phyloP scores from a whole-genome alignment of 2,797 vertebrate species.

The Pseudochirops cupreus region DNA sequence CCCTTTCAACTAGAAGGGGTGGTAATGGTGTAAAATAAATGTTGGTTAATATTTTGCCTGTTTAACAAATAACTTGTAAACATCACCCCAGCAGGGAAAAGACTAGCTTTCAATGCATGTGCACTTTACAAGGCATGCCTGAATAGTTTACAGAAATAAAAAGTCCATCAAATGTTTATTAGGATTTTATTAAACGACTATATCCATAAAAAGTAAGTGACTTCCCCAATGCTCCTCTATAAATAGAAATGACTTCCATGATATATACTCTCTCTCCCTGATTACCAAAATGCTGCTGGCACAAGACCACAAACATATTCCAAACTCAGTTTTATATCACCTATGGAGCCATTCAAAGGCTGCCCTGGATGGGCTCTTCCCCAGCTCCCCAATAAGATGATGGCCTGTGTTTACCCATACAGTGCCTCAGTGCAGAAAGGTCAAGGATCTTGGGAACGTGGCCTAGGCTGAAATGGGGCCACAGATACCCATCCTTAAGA shows the following conservation, averaged over 20 bases:
- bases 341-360: neutral
- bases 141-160: slow-evolving; percentile 65
- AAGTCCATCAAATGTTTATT: slow-evolving; percentile 75
- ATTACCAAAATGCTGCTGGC: slow-evolving; percentile 45
- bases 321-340: neutral
- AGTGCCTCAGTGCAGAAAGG: neutral
- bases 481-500: neutral
- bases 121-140: slow-evolving; percentile 66
- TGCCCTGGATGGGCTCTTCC: neutral
- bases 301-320: neutral
- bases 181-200: slow-evolving; percentile 70
- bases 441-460: slow-evolving; percentile 6
- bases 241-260: slow-evolving; percentile 62
- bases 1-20: neutral
- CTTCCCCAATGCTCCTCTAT: slow-evolving; percentile 57
- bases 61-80: slow-evolving; percentile 56
- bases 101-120: slow-evolving; percentile 54
- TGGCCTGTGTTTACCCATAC: neutral
- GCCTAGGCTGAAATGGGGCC: slow-evolving; percentile 25
- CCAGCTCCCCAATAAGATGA: neutral
- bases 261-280: slow-evolving; percentile 59
- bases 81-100: slow-evolving; percentile 50
- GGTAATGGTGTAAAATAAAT: neutral
- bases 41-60: slow-evolving; percentile 44
- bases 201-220: slow-evolving; percentile 67